Evolutionary conservation across 1,140 invertebrate species (phyloP).

Genomic region (Acromyrmex echinatior): DNA sequence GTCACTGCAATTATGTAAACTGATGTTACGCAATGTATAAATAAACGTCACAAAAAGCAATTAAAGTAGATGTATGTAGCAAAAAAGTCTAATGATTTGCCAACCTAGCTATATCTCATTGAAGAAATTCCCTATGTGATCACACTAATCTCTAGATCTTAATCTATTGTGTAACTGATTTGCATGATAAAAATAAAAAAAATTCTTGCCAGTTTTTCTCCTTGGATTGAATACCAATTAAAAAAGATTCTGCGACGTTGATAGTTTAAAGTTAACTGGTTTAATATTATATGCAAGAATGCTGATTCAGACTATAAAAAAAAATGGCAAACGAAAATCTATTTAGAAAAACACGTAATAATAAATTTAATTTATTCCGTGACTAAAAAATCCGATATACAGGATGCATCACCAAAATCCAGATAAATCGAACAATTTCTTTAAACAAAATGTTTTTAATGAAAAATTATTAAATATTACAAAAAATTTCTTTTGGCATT

Average conservation of each 20-base stretch:
- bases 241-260: not conserved
- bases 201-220: not conserved
- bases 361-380: not conserved
- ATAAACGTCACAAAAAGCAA: not conserved
- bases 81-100: not conserved
- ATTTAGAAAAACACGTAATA: not conserved
- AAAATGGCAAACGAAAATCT: not conserved
- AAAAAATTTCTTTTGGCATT: too few relatives aligned
- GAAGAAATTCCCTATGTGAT: not conserved
- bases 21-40: too few relatives aligned
- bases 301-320: not conserved
- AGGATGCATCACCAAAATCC: too few relatives aligned
- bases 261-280: not conserved
- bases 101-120: not conserved
- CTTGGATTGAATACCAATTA: not conserved
- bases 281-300: not conserved
- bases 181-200: not conserved
- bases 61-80: too few relatives aligned
- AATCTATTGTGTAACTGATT: not conserved
- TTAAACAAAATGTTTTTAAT: too few relatives aligned
- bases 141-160: not conserved
- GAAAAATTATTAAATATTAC: too few relatives aligned
- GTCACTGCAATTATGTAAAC: not conserved
- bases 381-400: too few relatives aligned
- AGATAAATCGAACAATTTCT: too few relatives aligned